Conservation (phyloP, 2,888 invertebrate genomes). For the Amphiduros pacificus region DNA sequence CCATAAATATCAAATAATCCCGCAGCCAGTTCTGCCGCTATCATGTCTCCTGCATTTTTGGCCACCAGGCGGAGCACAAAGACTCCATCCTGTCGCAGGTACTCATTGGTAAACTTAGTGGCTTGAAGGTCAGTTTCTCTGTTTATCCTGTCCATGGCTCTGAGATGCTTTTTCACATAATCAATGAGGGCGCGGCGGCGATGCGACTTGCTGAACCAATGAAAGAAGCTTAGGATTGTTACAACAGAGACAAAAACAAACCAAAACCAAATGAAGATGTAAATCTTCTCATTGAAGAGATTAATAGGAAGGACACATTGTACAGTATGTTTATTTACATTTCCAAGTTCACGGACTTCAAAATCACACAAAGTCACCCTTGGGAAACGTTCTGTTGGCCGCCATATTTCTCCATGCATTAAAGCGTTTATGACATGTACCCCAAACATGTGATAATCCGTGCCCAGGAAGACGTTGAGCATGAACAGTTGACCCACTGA, state of each 20-base stretch:
- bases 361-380: conserved; percentile 59
- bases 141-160: conserved; percentile 57
- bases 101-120: conserved; percentile 56
- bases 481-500: conserved; percentile 52
- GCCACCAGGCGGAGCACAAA: conserved; percentile 45
- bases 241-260: conserved; percentile 58
- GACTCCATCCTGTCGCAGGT: conserved; percentile 55
- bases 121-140: conserved; percentile 46
- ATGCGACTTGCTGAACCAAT: conserved; percentile 57
- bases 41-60: conserved; percentile 55
- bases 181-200: conserved; percentile 45
- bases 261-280: conserved; percentile 63
- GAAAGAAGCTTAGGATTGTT: conserved; percentile 57
- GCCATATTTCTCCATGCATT: conserved; percentile 44
- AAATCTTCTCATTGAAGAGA: conserved; percentile 46
- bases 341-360: conserved; percentile 57
- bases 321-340: conserved; percentile 59
- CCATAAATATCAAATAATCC: conserved; percentile 47
- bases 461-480: conserved; percentile 53
- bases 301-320: conserved; percentile 54
- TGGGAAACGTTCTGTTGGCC: conserved; percentile 52
- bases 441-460: conserved; percentile 53
- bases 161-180: conserved; percentile 51
- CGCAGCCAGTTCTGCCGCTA: conserved; percentile 53
- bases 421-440: conserved; percentile 50